phyloP scores from a whole-genome alignment of 2,113 vertebrate genomes.

The Aspidoscelis tigris region DNA sequence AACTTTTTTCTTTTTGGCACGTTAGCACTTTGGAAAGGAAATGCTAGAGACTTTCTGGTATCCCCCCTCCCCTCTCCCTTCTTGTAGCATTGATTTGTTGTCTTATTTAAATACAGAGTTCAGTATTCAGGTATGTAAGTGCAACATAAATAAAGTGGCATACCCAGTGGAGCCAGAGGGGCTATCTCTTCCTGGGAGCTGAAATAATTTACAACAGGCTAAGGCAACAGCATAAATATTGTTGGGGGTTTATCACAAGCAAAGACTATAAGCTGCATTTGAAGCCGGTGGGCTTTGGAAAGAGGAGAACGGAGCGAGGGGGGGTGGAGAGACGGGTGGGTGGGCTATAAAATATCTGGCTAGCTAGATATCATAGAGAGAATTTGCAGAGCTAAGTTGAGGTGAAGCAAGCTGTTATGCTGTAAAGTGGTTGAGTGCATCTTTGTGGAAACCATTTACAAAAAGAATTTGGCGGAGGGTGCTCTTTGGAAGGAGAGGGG shows the following conservation, averaged over 20 bases:
- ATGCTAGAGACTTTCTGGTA: background rate
- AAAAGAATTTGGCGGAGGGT: accelerated
- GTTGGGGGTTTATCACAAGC: conserved; percentile 57
- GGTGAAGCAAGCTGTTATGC: background rate
- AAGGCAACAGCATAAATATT: conserved; percentile 57
- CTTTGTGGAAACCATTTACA: background rate
- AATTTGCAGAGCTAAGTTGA: background rate
- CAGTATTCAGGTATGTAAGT: conserved; percentile 60
- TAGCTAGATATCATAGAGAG: background rate
- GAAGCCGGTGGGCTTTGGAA: conserved; percentile 63
- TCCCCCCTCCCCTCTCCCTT: background rate
- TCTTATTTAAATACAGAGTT: conserved; percentile 68
- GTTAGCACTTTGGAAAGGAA: background rate
- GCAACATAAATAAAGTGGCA: conserved; percentile 71
- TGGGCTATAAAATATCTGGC: conserved; percentile 30
- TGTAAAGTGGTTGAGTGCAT: background rate
- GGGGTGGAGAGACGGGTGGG: background rate
- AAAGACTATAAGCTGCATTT: conserved; percentile 58
- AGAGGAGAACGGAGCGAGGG: background rate
- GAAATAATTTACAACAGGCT: conserved; percentile 68
- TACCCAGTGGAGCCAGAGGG: conserved; percentile 51
- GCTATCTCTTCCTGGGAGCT: conserved; percentile 56
- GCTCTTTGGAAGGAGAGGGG: background rate
- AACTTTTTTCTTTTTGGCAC: conserved; percentile 1
- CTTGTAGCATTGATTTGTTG: conserved; percentile 63